These are phyloP conservation scores for Oreamnos americanus DNA, from an alignment of 2,113 vertebrate genomes.

Conservation along the genomic window DNA sequence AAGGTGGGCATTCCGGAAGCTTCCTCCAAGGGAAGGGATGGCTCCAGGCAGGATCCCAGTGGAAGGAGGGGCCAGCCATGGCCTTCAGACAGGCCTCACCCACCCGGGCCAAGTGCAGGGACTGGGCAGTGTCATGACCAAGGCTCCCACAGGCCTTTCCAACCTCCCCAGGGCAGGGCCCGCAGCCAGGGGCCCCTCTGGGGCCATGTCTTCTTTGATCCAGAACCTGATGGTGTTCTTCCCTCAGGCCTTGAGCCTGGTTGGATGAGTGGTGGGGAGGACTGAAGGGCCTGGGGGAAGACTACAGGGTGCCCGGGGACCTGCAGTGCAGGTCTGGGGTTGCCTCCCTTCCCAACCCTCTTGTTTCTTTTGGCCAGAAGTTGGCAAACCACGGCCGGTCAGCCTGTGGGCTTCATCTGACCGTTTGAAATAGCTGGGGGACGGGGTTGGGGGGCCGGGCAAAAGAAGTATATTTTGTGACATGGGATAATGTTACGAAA, in stretches of 20 bases:
- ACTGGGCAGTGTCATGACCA: neutral
- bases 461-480: neutral
- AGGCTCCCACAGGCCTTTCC: neutral
- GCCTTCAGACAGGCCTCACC: neutral
- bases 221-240: neutral
- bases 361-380: neutral
- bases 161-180: neutral
- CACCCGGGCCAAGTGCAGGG: fast-evolving
- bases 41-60: neutral
- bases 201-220: neutral
- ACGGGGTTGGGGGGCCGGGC: fast-evolving
- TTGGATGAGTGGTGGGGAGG: neutral
- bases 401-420: neutral
- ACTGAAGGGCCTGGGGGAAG: neutral
- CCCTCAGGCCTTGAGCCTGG: neutral
- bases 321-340: fast-evolving
- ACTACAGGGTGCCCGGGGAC: neutral
- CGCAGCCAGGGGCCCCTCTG: fast-evolving
- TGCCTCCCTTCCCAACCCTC: neutral
- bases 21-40: neutral
- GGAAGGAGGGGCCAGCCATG: neutral
- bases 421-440: neutral
- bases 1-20: neutral
- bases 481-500: neutral
- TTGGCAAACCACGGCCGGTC: fast-evolving